Conservation (phyloP, 2,888 invertebrate genomes). For the Dryomyza anilis region DNA sequence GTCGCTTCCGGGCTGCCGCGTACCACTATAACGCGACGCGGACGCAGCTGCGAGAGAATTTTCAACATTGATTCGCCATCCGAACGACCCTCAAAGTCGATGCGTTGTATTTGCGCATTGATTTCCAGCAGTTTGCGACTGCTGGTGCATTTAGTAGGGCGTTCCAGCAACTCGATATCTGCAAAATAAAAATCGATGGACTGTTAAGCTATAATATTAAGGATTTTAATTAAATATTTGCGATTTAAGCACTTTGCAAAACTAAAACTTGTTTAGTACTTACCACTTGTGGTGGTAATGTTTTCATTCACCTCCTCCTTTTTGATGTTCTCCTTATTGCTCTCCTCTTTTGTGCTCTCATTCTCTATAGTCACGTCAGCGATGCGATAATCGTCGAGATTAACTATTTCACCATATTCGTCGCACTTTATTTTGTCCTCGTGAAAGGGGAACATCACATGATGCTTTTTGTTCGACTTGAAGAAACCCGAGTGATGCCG, state of each 20-base stretch:
- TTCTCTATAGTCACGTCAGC: conserved; percentile 68
- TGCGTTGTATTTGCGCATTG: conserved; percentile 87
- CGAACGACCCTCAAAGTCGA: conserved; percentile 95
- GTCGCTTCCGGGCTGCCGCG: conserved; percentile 76
- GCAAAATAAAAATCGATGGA: conserved; percentile 46
- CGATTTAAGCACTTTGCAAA: no score
- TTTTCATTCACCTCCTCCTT: conserved; percentile 46
- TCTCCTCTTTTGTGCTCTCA: conserved; percentile 43
- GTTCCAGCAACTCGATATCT: conserved; percentile 66
- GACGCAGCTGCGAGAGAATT: conserved; percentile 80
- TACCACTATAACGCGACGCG: conserved; percentile 79
- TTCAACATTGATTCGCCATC: conserved; percentile 84
- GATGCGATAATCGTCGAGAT: conserved; percentile 88
- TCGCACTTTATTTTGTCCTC: conserved; percentile 92
- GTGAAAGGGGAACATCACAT: conserved; percentile 94
- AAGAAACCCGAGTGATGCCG: conserved; percentile 78
- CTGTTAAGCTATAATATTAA: not conserved
- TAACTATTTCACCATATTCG: conserved; percentile 95
- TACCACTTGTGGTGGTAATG: conserved; percentile 41
- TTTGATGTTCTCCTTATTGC: conserved; percentile 57
- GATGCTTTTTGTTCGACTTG: conserved; percentile 86
- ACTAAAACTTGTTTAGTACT: no score
- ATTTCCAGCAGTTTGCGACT: conserved; percentile 76
- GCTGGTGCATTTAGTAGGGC: conserved; percentile 89
- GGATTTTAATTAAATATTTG: not conserved